Evolutionary conservation across 2,113 vertebrate genomes (phyloP).

Genomic region (Sminthopsis crassicaudata): DNA sequence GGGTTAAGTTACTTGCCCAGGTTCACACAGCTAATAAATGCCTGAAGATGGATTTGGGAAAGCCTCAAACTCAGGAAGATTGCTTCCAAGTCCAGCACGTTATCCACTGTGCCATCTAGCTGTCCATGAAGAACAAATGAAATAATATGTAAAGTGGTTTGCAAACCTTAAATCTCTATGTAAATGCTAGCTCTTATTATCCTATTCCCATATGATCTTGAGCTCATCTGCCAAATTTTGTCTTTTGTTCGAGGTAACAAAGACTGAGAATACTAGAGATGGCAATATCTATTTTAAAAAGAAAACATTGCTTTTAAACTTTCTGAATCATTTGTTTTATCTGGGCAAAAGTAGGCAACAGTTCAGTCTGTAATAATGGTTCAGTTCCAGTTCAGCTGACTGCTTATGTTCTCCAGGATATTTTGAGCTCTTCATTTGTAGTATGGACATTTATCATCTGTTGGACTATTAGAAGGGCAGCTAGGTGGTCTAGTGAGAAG

Average conservation of each 20-base stretch:
- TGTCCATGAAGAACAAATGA: background rate
- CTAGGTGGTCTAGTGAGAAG: background rate
- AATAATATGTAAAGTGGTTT: background rate
- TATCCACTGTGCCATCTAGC: background rate
- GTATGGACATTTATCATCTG: background rate
- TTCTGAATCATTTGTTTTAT: background rate
- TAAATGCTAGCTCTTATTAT: background rate
- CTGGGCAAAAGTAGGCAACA: background rate
- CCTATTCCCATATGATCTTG: background rate
- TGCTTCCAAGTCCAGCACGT: background rate
- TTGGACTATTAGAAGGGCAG: background rate
- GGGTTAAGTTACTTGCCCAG: no score
- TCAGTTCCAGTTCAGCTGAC: background rate
- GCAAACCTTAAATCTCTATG: background rate
- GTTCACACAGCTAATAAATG: background rate
- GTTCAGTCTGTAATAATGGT: background rate
- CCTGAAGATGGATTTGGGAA: background rate
- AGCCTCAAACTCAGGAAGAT: background rate
- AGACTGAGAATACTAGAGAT: background rate
- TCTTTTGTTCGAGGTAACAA: background rate
- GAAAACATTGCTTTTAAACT: background rate
- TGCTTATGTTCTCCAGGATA: background rate
- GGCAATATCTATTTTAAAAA: background rate
- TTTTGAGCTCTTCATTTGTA: background rate
- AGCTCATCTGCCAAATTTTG: background rate